Percentiles rank a stretch among this genome's conserved stretches.
Evolutionary conservation across 2,113 vertebrate species (phyloP).

Genomic region (Chloropsis hardwickii): DNA sequence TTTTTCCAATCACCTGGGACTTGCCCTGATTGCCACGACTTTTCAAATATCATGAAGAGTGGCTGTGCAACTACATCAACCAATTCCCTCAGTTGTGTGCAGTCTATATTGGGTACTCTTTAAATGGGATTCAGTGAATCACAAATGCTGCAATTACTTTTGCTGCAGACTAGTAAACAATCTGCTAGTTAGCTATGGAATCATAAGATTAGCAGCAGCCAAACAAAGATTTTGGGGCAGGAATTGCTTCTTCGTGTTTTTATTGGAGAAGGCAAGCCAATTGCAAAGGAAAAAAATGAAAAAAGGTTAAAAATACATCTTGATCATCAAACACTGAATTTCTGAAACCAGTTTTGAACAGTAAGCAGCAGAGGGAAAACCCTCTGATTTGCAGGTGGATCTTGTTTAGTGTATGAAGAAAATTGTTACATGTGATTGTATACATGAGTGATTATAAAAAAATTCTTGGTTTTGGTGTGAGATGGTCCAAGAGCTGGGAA

Average conservation of each 20-base stretch:
- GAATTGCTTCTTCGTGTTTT: neutral
- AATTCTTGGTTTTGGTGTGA: neutral
- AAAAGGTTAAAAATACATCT: neutral
- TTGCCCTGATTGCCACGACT: neutral
- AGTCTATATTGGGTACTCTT: neutral
- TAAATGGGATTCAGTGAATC: neutral
- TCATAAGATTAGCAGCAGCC: neutral
- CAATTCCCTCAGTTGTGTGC: neutral
- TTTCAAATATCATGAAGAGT: neutral
- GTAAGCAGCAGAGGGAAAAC: accelerated
- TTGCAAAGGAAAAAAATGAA: neutral
- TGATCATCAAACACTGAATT: neutral
- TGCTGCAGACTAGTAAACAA: neutral
- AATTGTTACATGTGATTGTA: neutral
- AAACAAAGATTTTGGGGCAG: neutral
- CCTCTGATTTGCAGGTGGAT: neutral
- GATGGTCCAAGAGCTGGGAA: neutral
- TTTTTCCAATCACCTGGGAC: neutral
- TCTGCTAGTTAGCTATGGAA: neutral
- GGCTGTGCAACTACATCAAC: neutral
- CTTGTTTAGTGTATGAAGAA: neutral
- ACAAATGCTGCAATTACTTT: neutral
- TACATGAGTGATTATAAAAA: neutral
- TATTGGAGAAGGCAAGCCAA: neutral
- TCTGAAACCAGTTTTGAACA: neutral